phyloP scores from a whole-genome alignment of 1,140 invertebrate genomes.

The Drosophila virilis region DNA sequence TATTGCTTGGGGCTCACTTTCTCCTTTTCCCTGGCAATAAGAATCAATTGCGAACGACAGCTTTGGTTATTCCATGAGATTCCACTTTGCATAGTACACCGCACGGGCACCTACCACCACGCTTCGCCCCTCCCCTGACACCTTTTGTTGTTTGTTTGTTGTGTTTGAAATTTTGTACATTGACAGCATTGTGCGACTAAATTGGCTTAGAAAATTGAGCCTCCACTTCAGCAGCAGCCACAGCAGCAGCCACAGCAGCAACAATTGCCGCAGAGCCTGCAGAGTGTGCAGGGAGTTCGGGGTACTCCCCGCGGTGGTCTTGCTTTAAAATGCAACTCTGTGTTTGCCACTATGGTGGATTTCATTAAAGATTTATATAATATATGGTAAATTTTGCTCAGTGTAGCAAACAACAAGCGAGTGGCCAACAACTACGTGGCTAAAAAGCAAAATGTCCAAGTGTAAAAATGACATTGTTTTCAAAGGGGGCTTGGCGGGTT shows the following conservation, averaged over 20 bases:
- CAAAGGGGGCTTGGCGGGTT: conserved; percentile 2
- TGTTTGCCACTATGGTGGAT: conserved; percentile 69
- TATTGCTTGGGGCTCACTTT: conserved; percentile 1
- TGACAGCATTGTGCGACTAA: conserved; percentile 60
- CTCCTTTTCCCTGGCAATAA: conserved; percentile 36
- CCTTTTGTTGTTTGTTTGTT: conserved; percentile 44
- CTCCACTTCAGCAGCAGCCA: conserved; percentile 44
- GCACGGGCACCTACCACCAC: conserved; percentile 1
- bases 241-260: conserved; percentile 27
- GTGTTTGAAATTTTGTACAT: conserved; percentile 54
- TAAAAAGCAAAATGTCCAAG: conserved; percentile 70
- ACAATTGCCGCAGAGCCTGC: conserved; percentile 10
- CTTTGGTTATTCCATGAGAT: conserved; percentile 61
- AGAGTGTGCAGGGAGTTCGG: no score
- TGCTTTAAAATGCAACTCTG: conserved; percentile 80
- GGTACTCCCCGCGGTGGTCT: conserved; percentile 9
- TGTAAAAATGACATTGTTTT: conserved; percentile 80
- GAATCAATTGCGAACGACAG: conserved; percentile 64
- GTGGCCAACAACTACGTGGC: conserved; percentile 18
- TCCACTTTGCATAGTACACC: conserved; percentile 53
- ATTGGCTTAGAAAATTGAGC: conserved; percentile 80
- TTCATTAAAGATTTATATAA: conserved; percentile 81
- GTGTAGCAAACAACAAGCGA: conserved; percentile 33
- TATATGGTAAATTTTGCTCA: conserved; percentile 75
- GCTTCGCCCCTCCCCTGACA: not conserved